These are phyloP conservation scores for Astropecten irregularis DNA, from an alignment of 53 echinoderm and acorn worm genomes.

Conservation along the genomic window DNA sequence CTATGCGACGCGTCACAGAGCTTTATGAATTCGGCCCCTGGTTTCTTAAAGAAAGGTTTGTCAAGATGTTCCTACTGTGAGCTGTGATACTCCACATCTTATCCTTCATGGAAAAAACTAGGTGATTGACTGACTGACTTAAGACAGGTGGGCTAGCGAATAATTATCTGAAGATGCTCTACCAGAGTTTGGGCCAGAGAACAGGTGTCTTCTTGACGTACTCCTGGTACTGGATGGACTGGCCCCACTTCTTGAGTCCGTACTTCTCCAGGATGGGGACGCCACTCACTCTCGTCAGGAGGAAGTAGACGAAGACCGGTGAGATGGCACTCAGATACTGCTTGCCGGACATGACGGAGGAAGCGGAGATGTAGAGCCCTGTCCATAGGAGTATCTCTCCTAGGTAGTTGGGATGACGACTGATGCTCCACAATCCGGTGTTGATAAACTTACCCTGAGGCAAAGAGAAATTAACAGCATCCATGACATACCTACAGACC, in stretches of 20 bases:
- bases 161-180: no score
- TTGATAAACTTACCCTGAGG: constrained; percentile 88
- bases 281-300: constrained; percentile 83
- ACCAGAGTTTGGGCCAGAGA: constrained; percentile 84
- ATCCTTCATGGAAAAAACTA: no score
- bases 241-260: constrained; percentile 86
- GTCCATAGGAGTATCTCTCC: constrained; percentile 94
- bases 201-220: constrained; percentile 82
- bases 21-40: no score
- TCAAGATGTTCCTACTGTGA: no score
- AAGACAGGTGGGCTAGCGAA: no score
- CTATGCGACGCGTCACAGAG: no score
- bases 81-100: no score
- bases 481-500: no score
- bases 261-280: constrained; percentile 80
- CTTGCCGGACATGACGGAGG: constrained; percentile 82
- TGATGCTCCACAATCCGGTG: constrained; percentile 91
- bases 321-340: constrained; percentile 86
- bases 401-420: constrained; percentile 96
- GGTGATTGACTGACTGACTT: no score
- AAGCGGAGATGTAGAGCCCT: constrained; percentile 88
- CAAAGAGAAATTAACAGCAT: not conserved
- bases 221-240: constrained; percentile 64
- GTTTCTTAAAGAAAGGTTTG: no score
- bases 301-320: constrained; percentile 83